Conservation (phyloP, 1,140 invertebrate genomes). For the Procambarus virginalis region DNA sequence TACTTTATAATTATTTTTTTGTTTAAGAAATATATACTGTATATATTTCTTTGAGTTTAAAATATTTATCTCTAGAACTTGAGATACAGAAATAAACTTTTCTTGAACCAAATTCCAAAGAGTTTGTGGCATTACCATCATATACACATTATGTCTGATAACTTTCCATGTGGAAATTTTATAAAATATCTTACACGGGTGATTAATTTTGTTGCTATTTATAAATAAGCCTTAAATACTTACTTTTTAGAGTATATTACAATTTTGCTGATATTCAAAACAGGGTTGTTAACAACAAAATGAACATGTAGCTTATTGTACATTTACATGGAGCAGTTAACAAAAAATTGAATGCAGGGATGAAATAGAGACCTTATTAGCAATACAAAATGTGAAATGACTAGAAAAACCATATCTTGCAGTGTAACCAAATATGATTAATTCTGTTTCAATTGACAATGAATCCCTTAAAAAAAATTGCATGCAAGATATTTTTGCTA, state of each 20-base stretch:
- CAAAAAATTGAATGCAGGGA: neutral
- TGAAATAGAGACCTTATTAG: neutral
- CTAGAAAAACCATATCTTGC: neutral
- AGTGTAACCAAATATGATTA: neutral
- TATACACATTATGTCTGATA: neutral
- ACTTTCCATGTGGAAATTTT: neutral
- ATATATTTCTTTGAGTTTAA: neutral
- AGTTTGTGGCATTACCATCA: neutral
- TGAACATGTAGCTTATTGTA: neutral
- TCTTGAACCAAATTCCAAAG: no score
- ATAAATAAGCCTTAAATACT: neutral
- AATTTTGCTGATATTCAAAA: no score
- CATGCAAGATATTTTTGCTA: constrained; percentile 7
- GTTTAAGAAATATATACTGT: neutral
- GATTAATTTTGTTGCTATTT: neutral
- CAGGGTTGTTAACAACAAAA: no score
- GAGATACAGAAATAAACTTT: no score
- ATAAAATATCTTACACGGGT: neutral
- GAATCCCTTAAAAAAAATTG: neutral
- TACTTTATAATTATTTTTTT: neutral
- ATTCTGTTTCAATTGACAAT: neutral
- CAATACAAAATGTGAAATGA: constrained; percentile 2
- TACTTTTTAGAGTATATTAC: no score
- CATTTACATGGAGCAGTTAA: neutral
- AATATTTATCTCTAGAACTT: neutral